Evolutionary conservation across 2,888 invertebrate genomes (phyloP).

Genomic region (Lathronympha strigana): DNA sequence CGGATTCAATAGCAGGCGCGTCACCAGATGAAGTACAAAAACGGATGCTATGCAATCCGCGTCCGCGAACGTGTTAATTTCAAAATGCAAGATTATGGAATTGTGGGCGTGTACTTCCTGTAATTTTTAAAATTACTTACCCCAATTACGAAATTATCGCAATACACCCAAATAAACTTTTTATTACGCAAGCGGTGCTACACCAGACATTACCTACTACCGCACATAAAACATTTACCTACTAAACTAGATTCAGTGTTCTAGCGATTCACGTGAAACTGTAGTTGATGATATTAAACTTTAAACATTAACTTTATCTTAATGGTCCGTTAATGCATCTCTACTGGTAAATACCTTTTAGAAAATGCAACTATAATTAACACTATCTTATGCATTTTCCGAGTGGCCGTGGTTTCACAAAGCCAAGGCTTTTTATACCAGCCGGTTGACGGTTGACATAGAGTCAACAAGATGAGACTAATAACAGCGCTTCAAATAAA

Average conservation of each 20-base stretch:
- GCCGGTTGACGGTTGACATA: constrained; percentile 57
- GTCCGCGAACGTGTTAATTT: too few relatives aligned
- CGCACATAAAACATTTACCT: background rate
- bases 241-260: background rate
- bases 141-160: too few relatives aligned
- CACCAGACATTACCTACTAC: background rate
- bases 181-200: too few relatives aligned
- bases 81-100: too few relatives aligned
- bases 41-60: too few relatives aligned
- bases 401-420: constrained; percentile 62
- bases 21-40: too few relatives aligned
- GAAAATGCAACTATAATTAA: constrained; percentile 31
- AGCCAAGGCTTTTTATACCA: constrained; percentile 71
- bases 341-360: constrained; percentile 6
- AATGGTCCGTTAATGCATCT: constrained; percentile 31
- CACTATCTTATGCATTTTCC: constrained; percentile 49
- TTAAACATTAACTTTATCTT: constrained; percentile 37
- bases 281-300: constrained; percentile 27
- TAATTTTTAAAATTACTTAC: too few relatives aligned
- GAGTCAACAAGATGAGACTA: constrained; percentile 43
- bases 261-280: constrained; percentile 6
- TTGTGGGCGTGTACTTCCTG: too few relatives aligned
- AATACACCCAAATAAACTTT: too few relatives aligned
- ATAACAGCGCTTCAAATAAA: constrained; percentile 23
- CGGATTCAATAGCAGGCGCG: too few relatives aligned